Evolutionary conservation across 2,888 invertebrate species (phyloP).

Genomic region (Apeira syringaria): DNA sequence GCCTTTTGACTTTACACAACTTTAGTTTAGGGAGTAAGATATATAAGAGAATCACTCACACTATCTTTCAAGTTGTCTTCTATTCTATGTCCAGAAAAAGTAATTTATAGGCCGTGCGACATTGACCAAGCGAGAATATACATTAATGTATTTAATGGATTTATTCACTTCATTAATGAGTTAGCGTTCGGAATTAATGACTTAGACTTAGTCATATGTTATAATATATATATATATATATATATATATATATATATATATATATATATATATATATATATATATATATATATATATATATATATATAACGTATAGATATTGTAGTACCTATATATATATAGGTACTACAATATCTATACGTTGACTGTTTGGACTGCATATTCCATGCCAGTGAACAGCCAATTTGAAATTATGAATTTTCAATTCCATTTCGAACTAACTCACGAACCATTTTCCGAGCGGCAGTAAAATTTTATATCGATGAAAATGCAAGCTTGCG

Average conservation of each 20-base stretch:
- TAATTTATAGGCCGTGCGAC: conserved; percentile 14
- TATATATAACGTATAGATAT: too few relatives aligned
- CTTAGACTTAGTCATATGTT: too few relatives aligned
- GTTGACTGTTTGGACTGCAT: too few relatives aligned
- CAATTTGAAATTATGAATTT: conserved; percentile 4
- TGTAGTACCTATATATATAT: too few relatives aligned
- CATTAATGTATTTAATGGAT: conserved; percentile 1
- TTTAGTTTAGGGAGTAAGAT: too few relatives aligned
- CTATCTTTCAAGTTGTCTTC: background rate
- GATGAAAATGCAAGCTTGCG: conserved; percentile 27
- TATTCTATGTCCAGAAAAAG: conserved; percentile 1
- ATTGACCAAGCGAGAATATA: conserved; percentile 9
- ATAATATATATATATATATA: background rate
- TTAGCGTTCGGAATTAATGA: too few relatives aligned
- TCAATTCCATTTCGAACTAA: conserved; percentile 11
- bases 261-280: too few relatives aligned
- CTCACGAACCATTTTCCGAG: conserved; percentile 21
- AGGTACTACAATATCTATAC: too few relatives aligned
- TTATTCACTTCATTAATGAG: background rate
- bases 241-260: too few relatives aligned
- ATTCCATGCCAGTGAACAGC: background rate
- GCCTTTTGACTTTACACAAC: too few relatives aligned
- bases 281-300: too few relatives aligned
- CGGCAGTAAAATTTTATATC: conserved; percentile 29
- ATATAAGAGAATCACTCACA: background rate